phyloP scores from a whole-genome alignment of 1,140 invertebrate species.

The Drosophila miranda region DNA sequence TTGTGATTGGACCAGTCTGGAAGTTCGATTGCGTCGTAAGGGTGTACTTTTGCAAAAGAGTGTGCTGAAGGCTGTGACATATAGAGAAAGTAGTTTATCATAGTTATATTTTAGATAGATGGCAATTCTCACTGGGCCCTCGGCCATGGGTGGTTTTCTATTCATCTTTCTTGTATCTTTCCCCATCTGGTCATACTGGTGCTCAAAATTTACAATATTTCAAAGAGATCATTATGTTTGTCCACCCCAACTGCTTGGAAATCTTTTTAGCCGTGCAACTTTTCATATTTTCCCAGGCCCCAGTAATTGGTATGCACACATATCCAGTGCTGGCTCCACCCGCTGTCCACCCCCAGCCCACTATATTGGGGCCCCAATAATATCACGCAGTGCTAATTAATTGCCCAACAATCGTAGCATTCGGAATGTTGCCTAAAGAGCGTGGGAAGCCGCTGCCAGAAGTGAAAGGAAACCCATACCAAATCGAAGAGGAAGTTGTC shows the following conservation, averaged over 20 bases:
- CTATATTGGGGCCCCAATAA: slow-evolving; percentile 40
- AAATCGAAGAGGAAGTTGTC: slow-evolving; percentile 42
- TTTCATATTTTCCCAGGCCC: slow-evolving; percentile 60
- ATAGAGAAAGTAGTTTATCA: too few species aligned
- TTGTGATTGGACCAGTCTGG: slow-evolving; percentile 62
- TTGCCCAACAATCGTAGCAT: slow-evolving; percentile 69
- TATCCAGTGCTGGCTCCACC: slow-evolving; percentile 1
- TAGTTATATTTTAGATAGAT: too few species aligned
- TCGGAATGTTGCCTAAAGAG: slow-evolving; percentile 53
- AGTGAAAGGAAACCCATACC: slow-evolving; percentile 29
- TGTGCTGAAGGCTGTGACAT: too few species aligned
- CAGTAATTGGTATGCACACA: slow-evolving; percentile 70
- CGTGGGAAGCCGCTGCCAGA: slow-evolving; percentile 59
- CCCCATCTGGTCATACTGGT: too few species aligned
- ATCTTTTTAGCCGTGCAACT: slow-evolving; percentile 22
- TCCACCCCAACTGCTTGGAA: slow-evolving; percentile 10
- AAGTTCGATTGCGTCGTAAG: too few species aligned
- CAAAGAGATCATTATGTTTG: slow-evolving; percentile 25
- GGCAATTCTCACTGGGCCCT: too few species aligned
- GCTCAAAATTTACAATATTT: background rate
- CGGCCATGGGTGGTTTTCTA: too few species aligned
- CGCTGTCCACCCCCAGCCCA: slow-evolving; percentile 1
- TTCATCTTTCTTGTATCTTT: too few species aligned
- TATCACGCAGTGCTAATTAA: slow-evolving; percentile 80
- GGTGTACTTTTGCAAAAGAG: too few species aligned